phyloP scores from a whole-genome alignment of 2,888 invertebrate genomes.

The Slavum lentiscoides region DNA sequence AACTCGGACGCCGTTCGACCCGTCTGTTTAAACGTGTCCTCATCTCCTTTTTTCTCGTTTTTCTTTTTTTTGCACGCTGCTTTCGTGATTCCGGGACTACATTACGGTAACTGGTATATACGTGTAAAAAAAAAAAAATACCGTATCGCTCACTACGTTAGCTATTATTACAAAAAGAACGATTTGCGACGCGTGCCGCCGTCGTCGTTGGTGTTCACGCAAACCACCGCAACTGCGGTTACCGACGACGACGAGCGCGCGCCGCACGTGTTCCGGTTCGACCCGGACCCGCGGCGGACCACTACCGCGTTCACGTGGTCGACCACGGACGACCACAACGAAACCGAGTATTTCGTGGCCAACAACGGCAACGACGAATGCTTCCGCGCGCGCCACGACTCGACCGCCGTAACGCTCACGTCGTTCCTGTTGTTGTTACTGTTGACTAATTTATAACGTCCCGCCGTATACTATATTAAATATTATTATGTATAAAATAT shows the following conservation, averaged over 20 bases:
- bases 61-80: conserved; percentile 29
- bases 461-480: neutral
- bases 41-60: neutral
- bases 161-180: conserved; percentile 39
- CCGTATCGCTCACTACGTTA: neutral
- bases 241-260: conserved; percentile 5
- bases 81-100: neutral
- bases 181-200: conserved; percentile 12
- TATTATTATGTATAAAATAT: too few relatives aligned
- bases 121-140: neutral
- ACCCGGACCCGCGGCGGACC: neutral
- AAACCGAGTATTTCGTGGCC: conserved; percentile 15
- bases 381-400: neutral
- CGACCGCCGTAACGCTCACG: neutral
- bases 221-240: neutral
- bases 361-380: neutral
- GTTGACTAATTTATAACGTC: conserved; percentile 20
- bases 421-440: conserved; percentile 5
- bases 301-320: neutral
- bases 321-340: conserved; percentile 26
- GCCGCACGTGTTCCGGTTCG: neutral
- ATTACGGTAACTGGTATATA: neutral
- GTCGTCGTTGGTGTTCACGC: neutral
- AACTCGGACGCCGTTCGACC: too few relatives aligned
- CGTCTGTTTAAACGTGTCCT: too few relatives aligned